Evolutionary conservation across 92 coral and sea anemone genomes (phyloP).

Genomic region (Actinostola sp.): DNA sequence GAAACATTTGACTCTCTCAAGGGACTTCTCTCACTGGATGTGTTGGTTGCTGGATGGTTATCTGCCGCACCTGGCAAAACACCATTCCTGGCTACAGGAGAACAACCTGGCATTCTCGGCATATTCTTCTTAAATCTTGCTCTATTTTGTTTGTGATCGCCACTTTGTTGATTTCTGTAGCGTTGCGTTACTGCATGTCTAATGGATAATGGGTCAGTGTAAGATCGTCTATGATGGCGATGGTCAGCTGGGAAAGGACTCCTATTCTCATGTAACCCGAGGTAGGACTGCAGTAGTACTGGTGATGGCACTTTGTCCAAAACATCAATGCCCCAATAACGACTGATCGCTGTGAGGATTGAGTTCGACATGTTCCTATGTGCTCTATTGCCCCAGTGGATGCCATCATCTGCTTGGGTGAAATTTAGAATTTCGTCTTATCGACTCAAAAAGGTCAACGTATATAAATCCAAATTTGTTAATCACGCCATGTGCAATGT

Average conservation of each 20-base stretch:
- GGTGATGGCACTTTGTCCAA: background rate
- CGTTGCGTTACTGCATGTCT: no score
- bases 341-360: conserved; percentile 63
- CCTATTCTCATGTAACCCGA: no score
- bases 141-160: background rate
- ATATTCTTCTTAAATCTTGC: conserved; percentile 1
- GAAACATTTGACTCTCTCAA: background rate
- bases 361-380: conserved; percentile 86
- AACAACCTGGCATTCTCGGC: background rate
- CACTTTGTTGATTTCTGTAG: background rate
- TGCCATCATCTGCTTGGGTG: conserved; percentile 85
- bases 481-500: conserved; percentile 48
- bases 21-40: background rate
- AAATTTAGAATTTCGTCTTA: conserved; percentile 45
- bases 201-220: conserved; percentile 10
- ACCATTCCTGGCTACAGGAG: background rate
- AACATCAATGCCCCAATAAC: conserved; percentile 42
- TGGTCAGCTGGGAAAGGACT: background rate
- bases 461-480: conserved; percentile 32
- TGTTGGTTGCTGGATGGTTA: background rate
- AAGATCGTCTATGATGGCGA: background rate
- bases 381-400: conserved; percentile 87
- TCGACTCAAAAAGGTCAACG: conserved; percentile 59
- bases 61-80: no score
- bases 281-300: background rate